Conservation (phyloP, 1,140 invertebrate genomes). For the Belonocnema kinseyi region DNA sequence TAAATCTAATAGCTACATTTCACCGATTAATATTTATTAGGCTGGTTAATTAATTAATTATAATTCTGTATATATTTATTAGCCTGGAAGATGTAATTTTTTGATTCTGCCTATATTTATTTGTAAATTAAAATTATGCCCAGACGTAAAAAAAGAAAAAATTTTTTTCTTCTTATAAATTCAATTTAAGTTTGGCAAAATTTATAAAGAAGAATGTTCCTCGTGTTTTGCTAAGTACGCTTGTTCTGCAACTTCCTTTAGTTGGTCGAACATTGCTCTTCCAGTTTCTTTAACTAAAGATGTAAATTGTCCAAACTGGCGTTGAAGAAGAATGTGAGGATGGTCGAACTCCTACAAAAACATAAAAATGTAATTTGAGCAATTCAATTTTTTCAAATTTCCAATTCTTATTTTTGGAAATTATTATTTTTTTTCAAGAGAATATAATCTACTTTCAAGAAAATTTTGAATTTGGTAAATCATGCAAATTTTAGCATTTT, state of each 20-base stretch:
- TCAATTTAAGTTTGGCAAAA: neutral
- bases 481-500: slow-evolving; percentile 1
- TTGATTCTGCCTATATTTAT: no score
- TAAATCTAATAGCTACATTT: no score
- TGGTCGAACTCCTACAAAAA: slow-evolving; percentile 79
- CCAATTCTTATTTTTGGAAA: neutral
- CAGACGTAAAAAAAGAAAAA: no score
- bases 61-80: no score
- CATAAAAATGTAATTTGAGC: slow-evolving; percentile 4
- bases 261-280: slow-evolving; percentile 72
- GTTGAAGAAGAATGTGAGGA: slow-evolving; percentile 77
- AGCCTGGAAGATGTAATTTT: no score
- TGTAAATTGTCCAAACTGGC: slow-evolving; percentile 76
- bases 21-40: no score
- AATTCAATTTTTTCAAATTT: neutral
- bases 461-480: neutral
- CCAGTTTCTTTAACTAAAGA: slow-evolving; percentile 82
- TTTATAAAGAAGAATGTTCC: slow-evolving; percentile 8
- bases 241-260: slow-evolving; percentile 66
- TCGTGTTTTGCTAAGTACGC: slow-evolving; percentile 57
- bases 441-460: neutral
- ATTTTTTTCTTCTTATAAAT: no score
- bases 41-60: no score
- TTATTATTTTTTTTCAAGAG: slow-evolving; percentile 12
- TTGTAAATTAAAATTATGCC: no score